Evolutionary conservation across 2,113 vertebrate genomes (phyloP), one percentile per base, ranked within the genome.

Genomic region (Grammatotria lemairii): DNA sequence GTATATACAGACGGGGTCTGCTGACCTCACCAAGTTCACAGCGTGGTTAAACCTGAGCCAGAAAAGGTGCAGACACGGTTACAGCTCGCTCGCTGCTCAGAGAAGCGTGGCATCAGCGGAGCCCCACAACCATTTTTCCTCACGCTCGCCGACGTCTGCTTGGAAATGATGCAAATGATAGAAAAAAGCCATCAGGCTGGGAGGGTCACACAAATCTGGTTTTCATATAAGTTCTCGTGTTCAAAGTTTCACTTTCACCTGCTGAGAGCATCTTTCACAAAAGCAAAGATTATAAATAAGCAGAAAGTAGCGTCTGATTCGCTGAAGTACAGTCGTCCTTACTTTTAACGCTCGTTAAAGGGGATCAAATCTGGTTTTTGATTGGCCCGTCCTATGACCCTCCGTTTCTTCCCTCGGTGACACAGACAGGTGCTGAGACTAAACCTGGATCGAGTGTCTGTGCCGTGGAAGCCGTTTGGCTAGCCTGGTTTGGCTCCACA

Each of bases 131-230:
- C 38, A 42, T 73, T 73, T 73, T 73, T 16, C 13, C 33, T 68
- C 33, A 40, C 3, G 5, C n/a, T 9, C 21, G 8, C 8, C 0
- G 1, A 21, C 1, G 2, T 70, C 2, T 1, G 7, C 7, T 13
- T 1, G 1, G 4, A 65, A 65, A 65, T 19, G 4, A 23, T 26
- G 23, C 23, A 26, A 26, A 26, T 26, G 23, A 26, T 26, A 26
- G 23, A 26, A 26, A 26, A 26, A 4, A 4, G 23, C 23, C 23
- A 26, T 26, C 23, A 26, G 23, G 23, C 23, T 26, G 23, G 23
- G 23, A 26, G 23, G 23, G 23, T 26, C 23, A n/a, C n/a, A n/a
- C n/a, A n/a, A n/a, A n/a, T n/a, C n/a, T n/a, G n/a, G n/a, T n/a
- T n/a, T n/a, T n/a, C n/a, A n/a, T 26, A 26, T 26, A 26, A 26